Conservation (phyloP, 2,797 vertebrate genomes). For the Rhinatrema bivittatum region DNA sequence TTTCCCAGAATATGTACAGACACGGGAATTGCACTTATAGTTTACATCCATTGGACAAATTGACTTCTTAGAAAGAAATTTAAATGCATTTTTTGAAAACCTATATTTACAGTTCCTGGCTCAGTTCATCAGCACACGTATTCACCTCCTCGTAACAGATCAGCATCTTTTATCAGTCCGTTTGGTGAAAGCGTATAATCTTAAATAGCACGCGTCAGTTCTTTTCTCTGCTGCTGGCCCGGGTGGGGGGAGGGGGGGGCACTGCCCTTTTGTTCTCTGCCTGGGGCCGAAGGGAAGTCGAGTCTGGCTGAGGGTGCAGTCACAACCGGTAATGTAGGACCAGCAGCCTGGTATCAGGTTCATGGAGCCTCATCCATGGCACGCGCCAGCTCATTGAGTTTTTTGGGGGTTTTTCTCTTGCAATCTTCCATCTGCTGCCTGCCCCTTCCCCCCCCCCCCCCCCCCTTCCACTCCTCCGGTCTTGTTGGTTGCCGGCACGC, state of each 20-base stretch:
- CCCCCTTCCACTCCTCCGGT: too few relatives aligned
- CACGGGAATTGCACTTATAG: conserved; percentile 31
- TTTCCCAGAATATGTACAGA: conserved; percentile 3
- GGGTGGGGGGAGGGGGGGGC: too few relatives aligned
- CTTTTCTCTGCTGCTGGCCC: conserved; percentile 16
- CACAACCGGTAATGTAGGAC: not conserved
- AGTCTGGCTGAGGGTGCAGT: too few relatives aligned
- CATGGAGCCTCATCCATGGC: not conserved
- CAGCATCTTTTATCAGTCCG: conserved; percentile 41
- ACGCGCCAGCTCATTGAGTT: not conserved
- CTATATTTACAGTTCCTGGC: conserved; percentile 58
- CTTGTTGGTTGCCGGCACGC: conserved; percentile 50
- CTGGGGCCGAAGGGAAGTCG: conserved; percentile 15
- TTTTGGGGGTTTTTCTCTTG: too few relatives aligned
- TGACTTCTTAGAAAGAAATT: conserved; percentile 60
- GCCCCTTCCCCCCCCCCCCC: too few relatives aligned
- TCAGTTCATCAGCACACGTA: conserved; percentile 53
- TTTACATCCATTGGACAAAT: conserved; percentile 65
- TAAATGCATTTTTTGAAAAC: conserved; percentile 24
- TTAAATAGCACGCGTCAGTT: conserved; percentile 19
- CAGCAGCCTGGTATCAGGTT: conserved; percentile 19
- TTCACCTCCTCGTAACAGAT: conserved; percentile 52
- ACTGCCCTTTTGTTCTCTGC: conserved; percentile 11
- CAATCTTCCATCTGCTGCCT: too few relatives aligned
- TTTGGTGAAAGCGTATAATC: conserved; percentile 25